Conservation (phyloP, 1,140 invertebrate genomes). For the Bicyclus anynana region DNA sequence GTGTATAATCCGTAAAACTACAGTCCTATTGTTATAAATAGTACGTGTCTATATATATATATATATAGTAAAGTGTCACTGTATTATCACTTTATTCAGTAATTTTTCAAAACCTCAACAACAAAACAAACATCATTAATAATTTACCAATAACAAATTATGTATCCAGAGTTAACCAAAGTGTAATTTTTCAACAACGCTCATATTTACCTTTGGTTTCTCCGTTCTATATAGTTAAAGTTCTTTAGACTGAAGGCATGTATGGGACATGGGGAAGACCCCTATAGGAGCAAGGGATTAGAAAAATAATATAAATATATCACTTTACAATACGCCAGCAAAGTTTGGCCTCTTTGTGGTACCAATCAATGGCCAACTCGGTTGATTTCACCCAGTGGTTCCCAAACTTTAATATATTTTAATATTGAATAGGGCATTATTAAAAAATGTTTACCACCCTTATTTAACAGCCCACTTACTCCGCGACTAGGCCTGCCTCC, state of each 20-base stretch:
- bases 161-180: conserved; percentile 57
- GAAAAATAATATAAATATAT: conserved; percentile 72
- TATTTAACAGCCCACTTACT: too few relatives aligned
- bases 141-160: conserved; percentile 24
- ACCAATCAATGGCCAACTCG: conserved; percentile 55
- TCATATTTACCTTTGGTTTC: conserved; percentile 18
- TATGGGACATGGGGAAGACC: conserved; percentile 43
- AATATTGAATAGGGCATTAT: neutral
- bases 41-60: too few relatives aligned
- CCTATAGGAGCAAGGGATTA: conserved; percentile 38
- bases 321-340: conserved; percentile 61
- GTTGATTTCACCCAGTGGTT: conserved; percentile 31
- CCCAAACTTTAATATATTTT: conserved; percentile 35
- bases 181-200: conserved; percentile 57
- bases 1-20: too few relatives aligned
- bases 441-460: too few relatives aligned
- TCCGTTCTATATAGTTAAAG: neutral
- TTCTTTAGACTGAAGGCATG: conserved; percentile 16
- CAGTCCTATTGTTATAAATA: too few relatives aligned
- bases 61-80: too few relatives aligned
- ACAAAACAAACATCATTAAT: conserved; percentile 48
- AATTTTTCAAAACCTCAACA: neutral
- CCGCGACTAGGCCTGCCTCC: too few relatives aligned
- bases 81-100: neutral
- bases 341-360: conserved; percentile 66